Base-by-base conservation (phyloP, 2,888 invertebrate genomes). In the Nowickia ferox region DNA sequence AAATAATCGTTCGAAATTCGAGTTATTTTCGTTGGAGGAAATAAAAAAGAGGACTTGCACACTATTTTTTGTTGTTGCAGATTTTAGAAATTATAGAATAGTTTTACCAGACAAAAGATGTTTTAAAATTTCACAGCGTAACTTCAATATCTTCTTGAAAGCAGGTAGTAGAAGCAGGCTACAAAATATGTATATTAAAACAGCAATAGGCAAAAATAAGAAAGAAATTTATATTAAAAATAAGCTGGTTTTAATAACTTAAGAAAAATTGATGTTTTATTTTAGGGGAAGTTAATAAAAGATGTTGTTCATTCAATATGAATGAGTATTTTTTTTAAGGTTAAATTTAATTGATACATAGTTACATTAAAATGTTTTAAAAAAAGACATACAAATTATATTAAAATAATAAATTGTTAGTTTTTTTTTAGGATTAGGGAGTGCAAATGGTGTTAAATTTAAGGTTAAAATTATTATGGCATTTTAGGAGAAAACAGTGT, bases 101-200 rank as follows among this genome's bases (percentile, higher is more conserved):
- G 30, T 9, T 51, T 51, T 40, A 51, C 19, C 4, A 30, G 59
- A 51, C 13, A 22, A 44, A 53, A 76, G 42, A 53, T 30, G 15
- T 61, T 48, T 19, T 38, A 11, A 30, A 44, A 65, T 74, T 71
- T 90, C 80, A 91, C 89, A 91, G 88, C 87, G 90, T 90, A 87
- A 91, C 89, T 90, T 91, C 91, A 90, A 91, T 88, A 88, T 91
- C 91, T 89, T 88, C 90, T 88, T 89, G 89, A 89, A 91, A 61
- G 53, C 75, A 74, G 63, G 71, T 22, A 63, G 65, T 9, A n/a
- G 69, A 88, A 87, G 84, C 89, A 78, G 90, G 89, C 91, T 91
- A 90, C 83, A 90, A 88, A 30, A 72, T 71, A 46, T 55, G 38
- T 46, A 19, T 30, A 30, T 30, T 30, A 30, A 51, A 81, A 75